Conservation (phyloP, 2,797 vertebrate genomes). For the Falco naumanni region DNA sequence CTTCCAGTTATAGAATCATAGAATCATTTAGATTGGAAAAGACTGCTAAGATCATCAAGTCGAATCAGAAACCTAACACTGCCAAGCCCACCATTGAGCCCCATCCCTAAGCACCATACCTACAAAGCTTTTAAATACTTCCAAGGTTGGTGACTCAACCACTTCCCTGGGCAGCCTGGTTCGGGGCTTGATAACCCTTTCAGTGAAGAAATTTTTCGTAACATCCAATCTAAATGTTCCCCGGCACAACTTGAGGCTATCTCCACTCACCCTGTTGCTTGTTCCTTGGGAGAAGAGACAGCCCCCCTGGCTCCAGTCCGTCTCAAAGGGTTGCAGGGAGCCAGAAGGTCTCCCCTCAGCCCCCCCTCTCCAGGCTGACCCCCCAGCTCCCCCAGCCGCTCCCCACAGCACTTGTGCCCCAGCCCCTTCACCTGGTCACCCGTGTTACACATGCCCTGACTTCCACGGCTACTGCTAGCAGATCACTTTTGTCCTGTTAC, state of each 20-base stretch:
- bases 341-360: too few relatives aligned
- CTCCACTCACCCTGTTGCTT: too few relatives aligned
- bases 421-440: not conserved
- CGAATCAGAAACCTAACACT: too few relatives aligned
- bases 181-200: too few relatives aligned
- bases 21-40: not conserved
- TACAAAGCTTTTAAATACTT: accelerated
- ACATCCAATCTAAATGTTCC: too few relatives aligned
- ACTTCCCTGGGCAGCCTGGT: not conserved
- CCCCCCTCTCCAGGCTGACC: too few relatives aligned
- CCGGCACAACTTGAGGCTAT: too few relatives aligned
- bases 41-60: not conserved
- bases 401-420: not conserved
- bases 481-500: not conserved
- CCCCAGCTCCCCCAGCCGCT: too few relatives aligned
- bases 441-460: not conserved
- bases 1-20: not conserved
- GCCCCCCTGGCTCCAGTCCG: too few relatives aligned
- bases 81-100: not conserved
- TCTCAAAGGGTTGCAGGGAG: too few relatives aligned
- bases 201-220: too few relatives aligned
- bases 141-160: accelerated
- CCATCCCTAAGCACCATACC: accelerated
- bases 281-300: too few relatives aligned
- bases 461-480: accelerated